Evolutionary conservation across 2,797 vertebrate genomes (phyloP).

Genomic region (Myotis myotis): DNA sequence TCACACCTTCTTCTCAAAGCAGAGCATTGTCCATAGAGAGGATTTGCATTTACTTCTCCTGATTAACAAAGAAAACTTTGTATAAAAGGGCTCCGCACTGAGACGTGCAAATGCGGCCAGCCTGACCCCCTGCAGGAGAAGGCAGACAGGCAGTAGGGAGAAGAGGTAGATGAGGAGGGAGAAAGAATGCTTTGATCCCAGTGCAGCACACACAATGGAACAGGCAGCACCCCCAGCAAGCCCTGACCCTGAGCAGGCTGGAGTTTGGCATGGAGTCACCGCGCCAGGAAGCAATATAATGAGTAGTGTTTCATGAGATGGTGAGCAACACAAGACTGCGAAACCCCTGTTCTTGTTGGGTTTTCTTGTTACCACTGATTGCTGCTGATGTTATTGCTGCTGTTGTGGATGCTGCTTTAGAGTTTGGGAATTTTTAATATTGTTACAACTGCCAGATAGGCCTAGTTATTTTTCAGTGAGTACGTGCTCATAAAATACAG

Average conservation of each 20-base stretch:
- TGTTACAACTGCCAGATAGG: not conserved
- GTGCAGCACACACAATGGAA: slow-evolving; percentile 47
- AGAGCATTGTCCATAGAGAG: slow-evolving; percentile 55
- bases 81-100: slow-evolving; percentile 66
- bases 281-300: slow-evolving; percentile 48
- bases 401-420: not conserved
- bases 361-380: not conserved
- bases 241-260: slow-evolving; percentile 64
- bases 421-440: slow-evolving; percentile 4
- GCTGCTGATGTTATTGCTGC: not conserved
- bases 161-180: slow-evolving; percentile 60
- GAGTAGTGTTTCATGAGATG: not conserved
- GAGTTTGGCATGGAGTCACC: slow-evolving; percentile 64
- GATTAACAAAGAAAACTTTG: slow-evolving; percentile 79
- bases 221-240: slow-evolving; percentile 58
- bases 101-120: slow-evolving; percentile 61
- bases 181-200: slow-evolving; percentile 78
- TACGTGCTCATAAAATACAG: not conserved
- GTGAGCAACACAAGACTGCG: not conserved
- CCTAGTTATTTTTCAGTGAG: not conserved
- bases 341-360: not conserved
- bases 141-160: slow-evolving; percentile 63
- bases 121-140: slow-evolving; percentile 62
- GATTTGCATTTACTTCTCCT: slow-evolving; percentile 76
- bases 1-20: slow-evolving; percentile 71